Percentiles rank a stretch among this genome's conserved stretches.
Evolutionary conservation across 2,888 invertebrate genomes (phyloP).

Genomic region (Cephus pygmeus): DNA sequence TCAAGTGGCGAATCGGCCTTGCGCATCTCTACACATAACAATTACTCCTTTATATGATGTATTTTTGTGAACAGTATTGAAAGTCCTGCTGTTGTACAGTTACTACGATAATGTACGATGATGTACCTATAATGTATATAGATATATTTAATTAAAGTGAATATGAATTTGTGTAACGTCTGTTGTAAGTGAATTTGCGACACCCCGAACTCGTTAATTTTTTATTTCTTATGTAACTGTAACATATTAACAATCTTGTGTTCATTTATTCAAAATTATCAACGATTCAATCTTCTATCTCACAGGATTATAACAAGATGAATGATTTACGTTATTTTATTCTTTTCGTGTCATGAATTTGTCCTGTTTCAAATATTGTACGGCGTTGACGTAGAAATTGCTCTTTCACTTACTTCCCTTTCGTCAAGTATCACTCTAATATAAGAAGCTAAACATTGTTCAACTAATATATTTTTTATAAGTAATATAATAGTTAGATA

Average conservation of each 20-base stretch:
- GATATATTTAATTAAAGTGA: constrained; percentile 65
- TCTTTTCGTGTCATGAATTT: background rate
- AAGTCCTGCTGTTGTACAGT: constrained; percentile 63
- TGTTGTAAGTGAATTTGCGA: background rate
- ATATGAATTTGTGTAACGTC: constrained; percentile 61
- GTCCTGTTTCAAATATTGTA: background rate
- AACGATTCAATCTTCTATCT: background rate
- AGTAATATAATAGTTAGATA: background rate
- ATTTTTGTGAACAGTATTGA: constrained; percentile 65
- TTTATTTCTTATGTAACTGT: background rate
- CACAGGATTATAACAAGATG: background rate
- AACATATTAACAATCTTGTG: background rate
- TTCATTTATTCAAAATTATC: background rate
- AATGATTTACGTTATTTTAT: background rate
- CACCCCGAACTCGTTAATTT: background rate
- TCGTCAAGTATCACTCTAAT: background rate
- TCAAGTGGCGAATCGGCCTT: constrained; percentile 42
- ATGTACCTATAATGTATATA: constrained; percentile 65
- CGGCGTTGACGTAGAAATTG: background rate
- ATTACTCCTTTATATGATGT: constrained; percentile 44
- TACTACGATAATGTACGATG: constrained; percentile 61
- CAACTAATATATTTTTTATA: background rate
- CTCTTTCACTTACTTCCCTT: background rate
- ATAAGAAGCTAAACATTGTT: background rate
- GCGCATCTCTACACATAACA: constrained; percentile 45